A percentile compares a stretch with the other conserved stretches of the same genome.
These are phyloP conservation scores for Mesochorus sp. DNA, from an alignment of 2,888 invertebrate genomes.

Conservation along the genomic window DNA sequence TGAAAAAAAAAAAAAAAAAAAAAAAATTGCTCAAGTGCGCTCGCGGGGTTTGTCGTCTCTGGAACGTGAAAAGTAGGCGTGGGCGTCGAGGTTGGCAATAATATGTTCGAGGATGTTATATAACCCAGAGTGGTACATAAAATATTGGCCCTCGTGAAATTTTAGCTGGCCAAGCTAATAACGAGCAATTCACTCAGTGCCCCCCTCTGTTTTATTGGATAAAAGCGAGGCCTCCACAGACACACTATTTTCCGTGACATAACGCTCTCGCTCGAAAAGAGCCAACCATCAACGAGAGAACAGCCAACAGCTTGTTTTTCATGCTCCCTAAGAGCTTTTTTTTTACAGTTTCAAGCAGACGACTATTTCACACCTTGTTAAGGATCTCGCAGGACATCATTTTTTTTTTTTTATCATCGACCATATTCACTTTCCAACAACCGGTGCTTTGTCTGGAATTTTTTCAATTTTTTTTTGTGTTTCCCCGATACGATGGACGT, in stretches of 20 bases:
- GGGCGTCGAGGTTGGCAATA: constrained; percentile 21
- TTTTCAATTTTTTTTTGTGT: too few species aligned
- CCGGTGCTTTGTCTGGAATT: too few species aligned
- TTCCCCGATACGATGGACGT: too few species aligned
- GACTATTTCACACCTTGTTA: too few species aligned
- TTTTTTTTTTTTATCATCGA: too few species aligned
- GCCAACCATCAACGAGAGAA: neutral
- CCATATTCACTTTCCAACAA: too few species aligned
- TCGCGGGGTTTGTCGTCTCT: neutral
- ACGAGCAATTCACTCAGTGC: constrained; percentile 36
- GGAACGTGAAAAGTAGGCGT: constrained; percentile 29
- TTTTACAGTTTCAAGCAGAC: neutral
- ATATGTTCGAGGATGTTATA: constrained; percentile 25
- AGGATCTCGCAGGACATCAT: too few species aligned
- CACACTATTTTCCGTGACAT: constrained; percentile 26
- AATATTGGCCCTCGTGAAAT: constrained; percentile 45
- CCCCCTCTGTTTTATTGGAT: constrained; percentile 17
- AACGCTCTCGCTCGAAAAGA: neutral
- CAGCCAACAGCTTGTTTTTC: neutral
- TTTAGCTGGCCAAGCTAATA: constrained; percentile 50
- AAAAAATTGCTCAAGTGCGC: constrained; percentile 1
- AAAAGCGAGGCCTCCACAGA: constrained; percentile 17
- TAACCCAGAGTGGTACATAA: constrained; percentile 30
- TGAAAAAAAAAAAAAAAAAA: neutral
- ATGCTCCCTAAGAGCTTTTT: neutral